Evolutionary conservation across 2,797 vertebrate genomes (phyloP).

Genomic region (Buceros bicornis): DNA sequence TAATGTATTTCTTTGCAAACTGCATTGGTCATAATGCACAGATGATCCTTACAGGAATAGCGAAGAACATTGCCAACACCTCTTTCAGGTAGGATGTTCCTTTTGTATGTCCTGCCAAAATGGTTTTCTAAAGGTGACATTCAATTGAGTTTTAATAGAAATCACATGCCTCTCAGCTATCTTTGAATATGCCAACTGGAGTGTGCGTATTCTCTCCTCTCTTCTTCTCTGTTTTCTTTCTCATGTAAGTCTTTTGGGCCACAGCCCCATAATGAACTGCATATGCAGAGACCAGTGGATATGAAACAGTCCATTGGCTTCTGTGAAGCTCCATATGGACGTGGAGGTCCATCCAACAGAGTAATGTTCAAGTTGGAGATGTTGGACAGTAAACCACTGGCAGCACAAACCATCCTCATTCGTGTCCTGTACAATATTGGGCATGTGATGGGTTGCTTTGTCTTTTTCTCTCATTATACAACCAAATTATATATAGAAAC

Average conservation of each 20-base stretch:
- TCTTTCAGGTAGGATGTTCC: not conserved
- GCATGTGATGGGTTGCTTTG: slow-evolving; percentile 39
- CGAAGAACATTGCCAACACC: not conserved
- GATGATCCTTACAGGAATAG: not conserved
- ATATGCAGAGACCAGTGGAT: not conserved
- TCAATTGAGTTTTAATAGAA: not conserved
- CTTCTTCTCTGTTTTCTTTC: not conserved
- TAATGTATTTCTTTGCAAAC: not conserved
- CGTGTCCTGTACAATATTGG: not conserved
- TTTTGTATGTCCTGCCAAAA: not conserved
- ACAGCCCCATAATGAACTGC: slow-evolving; percentile 3
- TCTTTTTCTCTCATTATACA: slow-evolving; percentile 41
- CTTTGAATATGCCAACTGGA: not conserved
- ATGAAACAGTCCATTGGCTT: not conserved
- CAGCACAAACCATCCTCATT: slow-evolving; percentile 21
- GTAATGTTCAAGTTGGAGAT: not conserved
- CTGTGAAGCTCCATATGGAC: not conserved
- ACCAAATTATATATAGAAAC: slow-evolving; percentile 56
- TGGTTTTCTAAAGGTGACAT: not conserved
- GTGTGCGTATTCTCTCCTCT: not conserved
- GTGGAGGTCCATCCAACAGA: not conserved
- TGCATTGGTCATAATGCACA: not conserved
- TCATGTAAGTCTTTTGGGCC: not conserved
- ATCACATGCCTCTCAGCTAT: not conserved
- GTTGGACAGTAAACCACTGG: not conserved